Conservation (phyloP, 2,888 invertebrate species). For the Amblyjoppa proteus region DNA sequence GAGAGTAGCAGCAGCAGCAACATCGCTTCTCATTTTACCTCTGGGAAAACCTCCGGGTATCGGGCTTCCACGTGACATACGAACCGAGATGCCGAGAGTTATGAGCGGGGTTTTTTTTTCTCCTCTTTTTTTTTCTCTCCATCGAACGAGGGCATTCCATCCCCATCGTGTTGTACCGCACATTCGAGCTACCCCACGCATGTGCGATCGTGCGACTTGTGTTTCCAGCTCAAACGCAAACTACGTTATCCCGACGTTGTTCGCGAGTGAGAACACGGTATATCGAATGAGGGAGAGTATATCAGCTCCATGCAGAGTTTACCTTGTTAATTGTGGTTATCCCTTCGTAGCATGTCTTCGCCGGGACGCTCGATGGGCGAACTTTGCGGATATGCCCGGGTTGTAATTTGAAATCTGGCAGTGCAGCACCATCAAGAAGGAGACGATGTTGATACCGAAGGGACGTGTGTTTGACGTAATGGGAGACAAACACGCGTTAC, state of each 20-base stretch:
- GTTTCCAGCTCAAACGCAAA: not conserved
- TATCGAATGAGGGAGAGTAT: not conserved
- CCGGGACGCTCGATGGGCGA: not conserved
- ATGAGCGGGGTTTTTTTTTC: conserved; percentile 24
- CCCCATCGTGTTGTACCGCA: not conserved
- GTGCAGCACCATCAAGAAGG: not conserved
- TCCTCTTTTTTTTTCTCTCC: not conserved
- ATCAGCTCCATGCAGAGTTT: not conserved
- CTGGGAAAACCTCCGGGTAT: conserved; percentile 35
- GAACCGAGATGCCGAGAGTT: conserved; percentile 12
- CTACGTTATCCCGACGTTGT: not conserved
- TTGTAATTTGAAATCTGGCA: not conserved
- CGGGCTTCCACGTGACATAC: conserved; percentile 8
- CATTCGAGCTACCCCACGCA: not conserved
- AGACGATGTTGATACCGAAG: not conserved
- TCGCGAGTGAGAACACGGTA: not conserved
- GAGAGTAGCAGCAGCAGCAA: conserved; percentile 10
- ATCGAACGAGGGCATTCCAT: not conserved
- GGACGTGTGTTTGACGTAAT: conserved; percentile 16
- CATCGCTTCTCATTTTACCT: conserved; percentile 44
- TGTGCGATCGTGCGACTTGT: not conserved
- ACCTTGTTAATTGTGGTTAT: conserved; percentile 7
- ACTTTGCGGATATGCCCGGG: not conserved
- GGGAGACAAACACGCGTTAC: conserved; percentile 5
- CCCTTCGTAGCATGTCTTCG: not conserved